These are phyloP conservation scores for Megalurothrips usitatus DNA, from an alignment of 2,888 invertebrate genomes.

Conservation along the genomic window DNA sequence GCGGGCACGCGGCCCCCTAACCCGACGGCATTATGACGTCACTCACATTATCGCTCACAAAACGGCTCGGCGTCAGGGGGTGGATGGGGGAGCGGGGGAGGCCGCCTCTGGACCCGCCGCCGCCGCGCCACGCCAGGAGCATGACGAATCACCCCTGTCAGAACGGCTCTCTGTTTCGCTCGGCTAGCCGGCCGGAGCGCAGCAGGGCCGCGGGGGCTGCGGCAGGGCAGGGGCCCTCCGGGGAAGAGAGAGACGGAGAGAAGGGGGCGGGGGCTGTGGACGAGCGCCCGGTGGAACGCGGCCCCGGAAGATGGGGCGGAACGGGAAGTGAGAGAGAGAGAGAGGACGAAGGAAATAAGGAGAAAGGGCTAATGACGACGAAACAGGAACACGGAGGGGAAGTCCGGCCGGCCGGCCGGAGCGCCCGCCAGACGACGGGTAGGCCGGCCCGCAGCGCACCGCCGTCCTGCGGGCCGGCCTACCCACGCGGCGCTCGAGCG, in stretches of 20 bases:
- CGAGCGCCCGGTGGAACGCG: no score
- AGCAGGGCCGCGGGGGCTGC: neutral
- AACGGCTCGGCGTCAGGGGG: neutral
- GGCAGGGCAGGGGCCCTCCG: neutral
- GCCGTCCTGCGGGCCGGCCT: no score
- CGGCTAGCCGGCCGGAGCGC: neutral
- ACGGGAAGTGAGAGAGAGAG: neutral
- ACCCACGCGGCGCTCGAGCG: no score
- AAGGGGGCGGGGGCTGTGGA: no score
- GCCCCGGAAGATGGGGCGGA: no score
- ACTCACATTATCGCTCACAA: no score
- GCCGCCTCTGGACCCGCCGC: neutral
- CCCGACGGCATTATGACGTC: no score
- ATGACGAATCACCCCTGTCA: slow-evolving; percentile 6
- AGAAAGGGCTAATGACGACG: no score
- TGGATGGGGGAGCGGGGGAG: neutral
- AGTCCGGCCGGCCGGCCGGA: no score
- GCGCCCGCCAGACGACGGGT: no score
- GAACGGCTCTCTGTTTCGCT: neutral
- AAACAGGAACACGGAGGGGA: slow-evolving; percentile 13
- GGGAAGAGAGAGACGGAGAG: neutral
- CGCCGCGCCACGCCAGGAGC: neutral
- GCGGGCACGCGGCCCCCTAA: no score
- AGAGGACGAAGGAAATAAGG: neutral
- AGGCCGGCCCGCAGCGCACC: no score